Percentiles rank a stretch among this genome's conserved stretches.
phyloP scores from a whole-genome alignment of 2,888 invertebrate species.

The Neelides folsomi region DNA sequence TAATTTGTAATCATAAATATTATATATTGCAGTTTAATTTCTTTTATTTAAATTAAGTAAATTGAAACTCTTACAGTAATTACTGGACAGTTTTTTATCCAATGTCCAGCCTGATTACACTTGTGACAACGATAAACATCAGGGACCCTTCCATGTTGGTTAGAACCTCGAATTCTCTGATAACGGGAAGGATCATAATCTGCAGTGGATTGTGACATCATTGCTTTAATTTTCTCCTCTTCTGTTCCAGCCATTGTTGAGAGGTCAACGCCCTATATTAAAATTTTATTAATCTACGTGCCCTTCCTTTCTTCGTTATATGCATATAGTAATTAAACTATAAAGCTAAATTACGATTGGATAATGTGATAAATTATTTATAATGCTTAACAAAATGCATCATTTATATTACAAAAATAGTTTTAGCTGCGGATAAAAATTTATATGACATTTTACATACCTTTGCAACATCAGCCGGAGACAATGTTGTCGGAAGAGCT shows the following conservation, averaged over 20 bases:
- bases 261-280: slow-evolving; percentile 55
- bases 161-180: slow-evolving; percentile 38
- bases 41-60: too few relatives aligned
- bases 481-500: slow-evolving; percentile 5
- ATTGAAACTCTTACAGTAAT: slow-evolving; percentile 18
- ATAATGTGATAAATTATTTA: too few relatives aligned
- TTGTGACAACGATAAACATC: slow-evolving; percentile 85
- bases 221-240: slow-evolving; percentile 92
- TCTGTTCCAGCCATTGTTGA: slow-evolving; percentile 84
- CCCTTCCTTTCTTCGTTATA: too few relatives aligned
- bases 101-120: slow-evolving; percentile 90
- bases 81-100: slow-evolving; percentile 89
- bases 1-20: too few relatives aligned
- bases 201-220: slow-evolving; percentile 93
- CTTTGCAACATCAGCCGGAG: slow-evolving; percentile 19
- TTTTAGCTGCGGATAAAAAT: slow-evolving; percentile 2
- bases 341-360: too few relatives aligned
- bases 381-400: too few relatives aligned
- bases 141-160: slow-evolving; percentile 71
- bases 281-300: too few relatives aligned
- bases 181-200: slow-evolving; percentile 97
- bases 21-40: too few relatives aligned
- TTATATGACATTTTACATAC: slow-evolving; percentile 10
- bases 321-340: too few relatives aligned
- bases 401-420: too few relatives aligned